phyloP scores from a whole-genome alignment of 2,797 vertebrate genomes.

The Lepus oiostolus region DNA sequence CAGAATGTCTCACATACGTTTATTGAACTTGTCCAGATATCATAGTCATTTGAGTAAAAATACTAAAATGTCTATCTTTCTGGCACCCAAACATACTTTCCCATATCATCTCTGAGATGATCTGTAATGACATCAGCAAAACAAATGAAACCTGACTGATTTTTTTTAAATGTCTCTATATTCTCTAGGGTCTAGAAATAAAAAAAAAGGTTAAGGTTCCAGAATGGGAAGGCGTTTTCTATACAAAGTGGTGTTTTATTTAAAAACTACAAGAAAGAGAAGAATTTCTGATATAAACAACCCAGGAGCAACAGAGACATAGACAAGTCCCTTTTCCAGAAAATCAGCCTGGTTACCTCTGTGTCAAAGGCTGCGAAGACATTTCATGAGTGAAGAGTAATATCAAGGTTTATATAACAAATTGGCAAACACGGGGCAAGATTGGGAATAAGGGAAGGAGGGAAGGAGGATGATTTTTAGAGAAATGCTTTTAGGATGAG shows the following conservation, averaged over 20 bases:
- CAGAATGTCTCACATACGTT: neutral
- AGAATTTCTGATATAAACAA: neutral
- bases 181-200: slow-evolving; percentile 1
- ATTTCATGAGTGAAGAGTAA: neutral
- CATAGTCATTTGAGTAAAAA: neutral
- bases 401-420: neutral
- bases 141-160: neutral
- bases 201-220: neutral
- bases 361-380: slow-evolving; percentile 26
- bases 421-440: neutral
- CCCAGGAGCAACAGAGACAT: neutral
- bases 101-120: slow-evolving; percentile 20
- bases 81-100: neutral
- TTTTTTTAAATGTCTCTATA: slow-evolving; percentile 13
- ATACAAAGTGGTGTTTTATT: neutral
- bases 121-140: neutral
- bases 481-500: neutral
- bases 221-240: neutral
- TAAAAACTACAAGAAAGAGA: neutral
- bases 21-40: slow-evolving; percentile 25
- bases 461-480: slow-evolving; percentile 13
- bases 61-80: neutral
- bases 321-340: neutral
- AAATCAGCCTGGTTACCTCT: neutral
- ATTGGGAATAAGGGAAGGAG: neutral